Base-by-base conservation (phyloP, 2,888 invertebrate genomes). In the Amblyteles armatorius region DNA sequence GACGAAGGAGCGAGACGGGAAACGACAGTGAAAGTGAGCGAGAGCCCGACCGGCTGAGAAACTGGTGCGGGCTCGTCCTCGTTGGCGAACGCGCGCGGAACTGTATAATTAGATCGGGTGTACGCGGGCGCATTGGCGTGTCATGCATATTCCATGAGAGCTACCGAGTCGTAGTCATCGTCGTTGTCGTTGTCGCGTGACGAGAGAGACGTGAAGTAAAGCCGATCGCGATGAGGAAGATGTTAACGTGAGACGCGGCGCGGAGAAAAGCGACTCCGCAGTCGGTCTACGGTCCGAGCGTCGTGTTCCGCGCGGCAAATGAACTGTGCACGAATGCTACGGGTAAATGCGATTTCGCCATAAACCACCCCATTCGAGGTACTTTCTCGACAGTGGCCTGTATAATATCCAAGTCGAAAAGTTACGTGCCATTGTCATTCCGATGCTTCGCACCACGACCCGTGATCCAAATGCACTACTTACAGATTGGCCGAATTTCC, bases 81-180 rank as follows among this genome's bases (percentile, higher is more conserved):
- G 79, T 79, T 80, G 69, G 80, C 72, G 81, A 79, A 76, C 81
- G 84, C 79, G 81, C 92, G 90, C 88, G 90, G 90, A 92, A 91
- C 90, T 90, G 92, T 91, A 92, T 93, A 93, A 93, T 92, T 93
- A 92, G 92, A 93, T 93, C 91, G 90, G 90, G 91, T 80, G 83
- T 85, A 82, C 85, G 79, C 90, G 89, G 90, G 87, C 85, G 88
- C 90, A 92, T 92, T 92, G 92, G 91, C 92, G 92, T 92, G 90
- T 92, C 93, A 93, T 93, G 91, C 92, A 93, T 93, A 93, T 92
- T 92, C 91, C 85, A 93, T 93, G 90, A 92, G 90, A 87, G 82
- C 87, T 85, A 83, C 86, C 76, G 81, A 85, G 83, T 74, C 76
- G 84, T 82, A 82, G 79, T 82, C 85, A 76, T 82, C 68, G 77